Conservation (phyloP, 2,113 vertebrate species). For the Atlantisia rogersi region DNA sequence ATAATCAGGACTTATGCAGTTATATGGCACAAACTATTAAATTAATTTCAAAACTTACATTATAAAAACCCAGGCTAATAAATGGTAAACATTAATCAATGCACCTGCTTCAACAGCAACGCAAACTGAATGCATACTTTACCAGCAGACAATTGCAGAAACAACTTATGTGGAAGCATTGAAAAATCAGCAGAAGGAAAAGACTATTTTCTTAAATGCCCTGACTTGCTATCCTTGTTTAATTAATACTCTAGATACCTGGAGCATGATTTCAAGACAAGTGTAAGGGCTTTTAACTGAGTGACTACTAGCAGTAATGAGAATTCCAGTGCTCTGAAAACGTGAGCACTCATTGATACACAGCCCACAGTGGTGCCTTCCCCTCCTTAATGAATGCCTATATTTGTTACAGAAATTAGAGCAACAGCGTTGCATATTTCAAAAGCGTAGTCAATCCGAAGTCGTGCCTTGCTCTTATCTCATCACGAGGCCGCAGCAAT, state of each 20-base stretch:
- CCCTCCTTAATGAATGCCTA: accelerated
- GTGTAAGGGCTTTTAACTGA: background rate
- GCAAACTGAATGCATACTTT: background rate
- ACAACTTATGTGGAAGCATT: background rate
- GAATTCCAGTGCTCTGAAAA: background rate
- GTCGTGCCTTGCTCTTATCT: background rate
- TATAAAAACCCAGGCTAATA: background rate
- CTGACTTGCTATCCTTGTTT: background rate
- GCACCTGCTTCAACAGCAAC: background rate
- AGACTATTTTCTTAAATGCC: background rate
- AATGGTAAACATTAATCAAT: background rate
- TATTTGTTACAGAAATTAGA: background rate
- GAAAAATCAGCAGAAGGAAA: background rate
- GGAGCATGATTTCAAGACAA: background rate
- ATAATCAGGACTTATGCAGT: background rate
- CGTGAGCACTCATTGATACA: accelerated
- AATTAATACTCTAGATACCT: background rate
- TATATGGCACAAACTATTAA: background rate
- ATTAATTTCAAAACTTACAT: background rate
- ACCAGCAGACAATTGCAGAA: background rate
- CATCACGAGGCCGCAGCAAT: background rate
- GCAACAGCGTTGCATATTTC: accelerated
- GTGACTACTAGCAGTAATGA: background rate
- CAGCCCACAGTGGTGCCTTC: accelerated
- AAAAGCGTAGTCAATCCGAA: background rate